A percentile compares a stretch with the other conserved stretches of the same genome.
phyloP scores from a whole-genome alignment of 2,888 invertebrate species.

The Coleophora flavipennella region DNA sequence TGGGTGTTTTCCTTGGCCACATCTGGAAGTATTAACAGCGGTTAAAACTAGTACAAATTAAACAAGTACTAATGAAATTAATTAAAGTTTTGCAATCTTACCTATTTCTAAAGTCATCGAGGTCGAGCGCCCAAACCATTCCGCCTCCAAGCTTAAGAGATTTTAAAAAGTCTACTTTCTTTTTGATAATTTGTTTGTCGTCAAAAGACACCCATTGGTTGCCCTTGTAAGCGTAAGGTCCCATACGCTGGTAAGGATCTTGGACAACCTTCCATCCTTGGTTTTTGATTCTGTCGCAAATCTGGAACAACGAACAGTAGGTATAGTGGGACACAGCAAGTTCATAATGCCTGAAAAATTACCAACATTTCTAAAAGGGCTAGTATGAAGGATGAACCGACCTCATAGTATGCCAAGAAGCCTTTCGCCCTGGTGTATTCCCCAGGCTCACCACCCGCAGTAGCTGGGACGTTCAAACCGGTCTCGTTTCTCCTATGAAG shows the following conservation, averaged over 20 bases:
- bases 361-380: not conserved
- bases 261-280: conserved; percentile 87
- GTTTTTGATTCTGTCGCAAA: conserved; percentile 85
- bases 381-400: conserved; percentile 28
- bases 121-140: conserved; percentile 93
- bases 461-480: conserved; percentile 83
- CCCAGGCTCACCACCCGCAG: conserved; percentile 86
- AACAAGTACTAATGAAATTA: too few species aligned
- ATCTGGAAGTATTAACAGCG: conserved; percentile 50
- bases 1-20: conserved; percentile 86
- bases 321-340: too few species aligned
- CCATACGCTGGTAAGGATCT: conserved; percentile 84
- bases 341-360: too few species aligned
- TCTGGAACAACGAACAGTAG: conserved; percentile 72
- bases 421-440: conserved; percentile 89
- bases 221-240: conserved; percentile 89
- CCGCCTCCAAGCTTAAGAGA: conserved; percentile 86
- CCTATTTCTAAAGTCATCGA: conserved; percentile 87
- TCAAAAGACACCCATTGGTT: conserved; percentile 95
- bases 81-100: conserved; percentile 15
- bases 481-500: conserved; percentile 72
- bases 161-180: conserved; percentile 85
- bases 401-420: conserved; percentile 91
- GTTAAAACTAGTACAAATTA: not conserved
- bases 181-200: conserved; percentile 83